Base-by-base conservation (phyloP, 2,888 invertebrate genomes). In the Oscheius onirici region DNA sequence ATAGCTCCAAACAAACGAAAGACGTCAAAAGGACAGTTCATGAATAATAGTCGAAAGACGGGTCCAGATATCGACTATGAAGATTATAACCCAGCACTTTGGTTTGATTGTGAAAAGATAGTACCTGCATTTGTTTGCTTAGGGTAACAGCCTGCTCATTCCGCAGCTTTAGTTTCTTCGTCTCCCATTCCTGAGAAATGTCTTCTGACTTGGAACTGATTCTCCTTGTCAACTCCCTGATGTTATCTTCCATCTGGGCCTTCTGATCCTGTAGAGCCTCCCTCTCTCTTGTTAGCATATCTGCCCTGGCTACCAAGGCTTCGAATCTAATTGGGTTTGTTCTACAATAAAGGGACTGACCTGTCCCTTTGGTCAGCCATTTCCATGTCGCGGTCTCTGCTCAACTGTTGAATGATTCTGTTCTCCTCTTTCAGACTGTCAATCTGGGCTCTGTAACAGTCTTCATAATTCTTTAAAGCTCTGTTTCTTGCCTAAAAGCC, bases 381-480 rank as follows among this genome's bases (percentile, higher is more conserved):
- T 60, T 86, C 85, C 26, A 83, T 57, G 73, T 86, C 86, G 40
- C 86, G 69, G 24, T 86, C 86, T 8, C 85, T 71, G 54, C 77
- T 81, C 60, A 74, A 69, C 69, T 84, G 81, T 57, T 83, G 84
- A 26, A 86, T 69, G 24, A 81, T 78, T n/a, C 80, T 69, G 61
- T 86, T 86, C 69, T 87, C 86, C 24, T 84, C 83, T 28, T 83
- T 82, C 63, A 86, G 75, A 75, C 81, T 83, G 54, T 85, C 83
- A 43, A 86, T 85, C 63, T 86, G 86, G 2, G 82, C 83, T 24
- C 85, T 77, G 54, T 80, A 81, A 11, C 22, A n/a, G n/a, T 10
- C 20, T 65, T 13, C 5, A n/a, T n/a, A n/a, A n/a, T n/a, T n/a
- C n/a, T n/a, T 51, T n/a, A 24, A 22, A 52, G 2, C 43, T 54